These are phyloP conservation scores for Formicarius rufipectus DNA, from an alignment of 2,113 vertebrate genomes.

Conservation along the genomic window DNA sequence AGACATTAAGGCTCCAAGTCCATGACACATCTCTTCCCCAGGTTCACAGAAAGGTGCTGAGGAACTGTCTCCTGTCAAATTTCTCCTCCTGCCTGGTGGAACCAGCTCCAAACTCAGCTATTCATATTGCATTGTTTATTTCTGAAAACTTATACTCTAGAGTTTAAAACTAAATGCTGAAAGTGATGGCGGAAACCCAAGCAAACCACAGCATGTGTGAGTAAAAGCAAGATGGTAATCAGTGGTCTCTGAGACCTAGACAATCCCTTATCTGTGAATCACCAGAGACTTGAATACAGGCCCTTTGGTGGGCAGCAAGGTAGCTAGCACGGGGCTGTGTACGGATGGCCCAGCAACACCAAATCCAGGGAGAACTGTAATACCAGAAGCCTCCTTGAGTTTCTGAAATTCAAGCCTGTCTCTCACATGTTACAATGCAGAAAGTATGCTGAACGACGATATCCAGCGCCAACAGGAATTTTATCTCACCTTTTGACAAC, in stretches of 20 bases:
- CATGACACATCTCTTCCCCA: not conserved
- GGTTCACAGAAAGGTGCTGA: not conserved
- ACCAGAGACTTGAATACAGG: not conserved
- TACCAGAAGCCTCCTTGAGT: not conserved
- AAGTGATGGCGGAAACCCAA: not conserved
- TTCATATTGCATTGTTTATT: not conserved
- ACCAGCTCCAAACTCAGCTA: not conserved
- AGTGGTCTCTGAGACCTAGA: not conserved
- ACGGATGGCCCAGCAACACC: fast-evolving
- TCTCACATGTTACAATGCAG: not conserved
- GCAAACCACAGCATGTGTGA: not conserved
- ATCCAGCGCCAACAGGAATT: not conserved
- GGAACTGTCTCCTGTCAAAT: not conserved
- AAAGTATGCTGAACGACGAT: not conserved
- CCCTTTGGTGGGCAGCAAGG: not conserved
- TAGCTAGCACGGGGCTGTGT: not conserved
- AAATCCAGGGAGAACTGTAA: not conserved
- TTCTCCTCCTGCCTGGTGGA: not conserved
- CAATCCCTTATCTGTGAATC: not conserved
- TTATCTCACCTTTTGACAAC: not conserved
- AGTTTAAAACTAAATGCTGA: not conserved
- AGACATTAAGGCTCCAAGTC: not conserved
- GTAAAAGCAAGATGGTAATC: not conserved
- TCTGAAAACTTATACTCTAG: not conserved
- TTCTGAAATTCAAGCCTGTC: not conserved